phyloP scores from a whole-genome alignment of 1,140 invertebrate genomes.

The Drosophila truncata region DNA sequence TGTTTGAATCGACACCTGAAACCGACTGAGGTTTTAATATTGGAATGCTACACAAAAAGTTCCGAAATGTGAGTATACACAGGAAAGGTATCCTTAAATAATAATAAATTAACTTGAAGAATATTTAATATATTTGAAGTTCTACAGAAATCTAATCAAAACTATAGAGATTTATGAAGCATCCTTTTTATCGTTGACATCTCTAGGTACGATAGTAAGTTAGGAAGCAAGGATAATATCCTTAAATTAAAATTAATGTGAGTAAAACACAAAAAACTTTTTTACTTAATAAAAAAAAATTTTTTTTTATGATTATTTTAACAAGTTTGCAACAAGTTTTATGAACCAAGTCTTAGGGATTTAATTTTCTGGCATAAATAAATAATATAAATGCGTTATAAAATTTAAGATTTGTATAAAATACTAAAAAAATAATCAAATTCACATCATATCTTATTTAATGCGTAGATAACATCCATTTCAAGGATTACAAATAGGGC shows the following conservation, averaged over 20 bases:
- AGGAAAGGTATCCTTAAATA: background rate
- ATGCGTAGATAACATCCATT: background rate
- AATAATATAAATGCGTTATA: background rate
- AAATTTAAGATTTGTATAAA: background rate
- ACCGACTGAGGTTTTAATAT: too few species aligned
- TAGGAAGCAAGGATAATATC: background rate
- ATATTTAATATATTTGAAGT: background rate
- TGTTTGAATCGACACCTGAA: background rate
- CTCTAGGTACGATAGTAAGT: background rate
- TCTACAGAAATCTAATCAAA: background rate
- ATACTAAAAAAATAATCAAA: background rate
- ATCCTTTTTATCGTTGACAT: background rate
- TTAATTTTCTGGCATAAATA: too few species aligned
- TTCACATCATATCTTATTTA: background rate
- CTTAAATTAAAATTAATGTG: background rate
- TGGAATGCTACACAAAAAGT: background rate
- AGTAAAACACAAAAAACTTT: too few species aligned
- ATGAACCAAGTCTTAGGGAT: too few species aligned
- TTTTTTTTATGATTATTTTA: too few species aligned
- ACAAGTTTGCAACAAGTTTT: too few species aligned
- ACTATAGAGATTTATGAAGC: background rate
- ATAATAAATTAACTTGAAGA: too few species aligned
- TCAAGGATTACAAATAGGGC: background rate
- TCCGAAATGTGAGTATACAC: constrained; percentile 2
- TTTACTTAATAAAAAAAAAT: too few species aligned